phyloP scores from a whole-genome alignment of 35 echinoderm and acorn worm genomes.

The Strongylocentrotus purpuratus region DNA sequence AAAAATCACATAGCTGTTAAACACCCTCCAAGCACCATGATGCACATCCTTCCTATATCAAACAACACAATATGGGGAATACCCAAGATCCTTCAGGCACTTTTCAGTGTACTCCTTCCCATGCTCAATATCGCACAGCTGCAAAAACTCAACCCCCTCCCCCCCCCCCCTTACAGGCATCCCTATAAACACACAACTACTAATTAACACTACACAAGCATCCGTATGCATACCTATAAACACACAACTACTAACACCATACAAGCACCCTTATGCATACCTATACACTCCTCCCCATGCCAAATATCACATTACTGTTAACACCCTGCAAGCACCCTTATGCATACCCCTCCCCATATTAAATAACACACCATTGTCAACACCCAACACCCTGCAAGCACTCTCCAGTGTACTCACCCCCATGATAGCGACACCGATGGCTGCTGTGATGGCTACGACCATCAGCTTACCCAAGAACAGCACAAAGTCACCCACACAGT shows the following conservation, averaged over 20 bases:
- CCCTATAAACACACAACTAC: too few relatives aligned
- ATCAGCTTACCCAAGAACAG: slow-evolving; percentile 91
- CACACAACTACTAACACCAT: too few relatives aligned
- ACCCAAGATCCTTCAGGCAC: not conserved
- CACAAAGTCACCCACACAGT: slow-evolving; percentile 98
- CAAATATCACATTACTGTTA: too few relatives aligned
- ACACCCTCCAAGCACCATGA: not conserved
- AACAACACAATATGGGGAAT: not conserved
- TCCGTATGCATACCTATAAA: too few relatives aligned
- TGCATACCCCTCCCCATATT: not conserved
- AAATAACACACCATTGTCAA: not conserved
- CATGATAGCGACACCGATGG: slow-evolving; percentile 80
- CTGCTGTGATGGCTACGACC: slow-evolving; percentile 79
- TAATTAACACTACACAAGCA: too few relatives aligned
- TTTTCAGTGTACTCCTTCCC: slow-evolving; percentile 64
- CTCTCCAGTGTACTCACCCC: slow-evolving; percentile 69
- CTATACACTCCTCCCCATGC: too few relatives aligned
- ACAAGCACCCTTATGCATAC: too few relatives aligned
- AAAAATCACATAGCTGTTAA: too few relatives aligned
- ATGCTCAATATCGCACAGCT: not conserved
- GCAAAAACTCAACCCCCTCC: too few relatives aligned
- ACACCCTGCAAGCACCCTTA: not conserved
- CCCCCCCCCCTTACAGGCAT: too few relatives aligned
- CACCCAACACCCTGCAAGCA: not conserved
- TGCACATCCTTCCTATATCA: not conserved